Percentiles rank a stretch among this genome's conserved stretches.
These are phyloP conservation scores for Chirona hameri DNA, from an alignment of 2,888 invertebrate genomes.

Conservation along the genomic window DNA sequence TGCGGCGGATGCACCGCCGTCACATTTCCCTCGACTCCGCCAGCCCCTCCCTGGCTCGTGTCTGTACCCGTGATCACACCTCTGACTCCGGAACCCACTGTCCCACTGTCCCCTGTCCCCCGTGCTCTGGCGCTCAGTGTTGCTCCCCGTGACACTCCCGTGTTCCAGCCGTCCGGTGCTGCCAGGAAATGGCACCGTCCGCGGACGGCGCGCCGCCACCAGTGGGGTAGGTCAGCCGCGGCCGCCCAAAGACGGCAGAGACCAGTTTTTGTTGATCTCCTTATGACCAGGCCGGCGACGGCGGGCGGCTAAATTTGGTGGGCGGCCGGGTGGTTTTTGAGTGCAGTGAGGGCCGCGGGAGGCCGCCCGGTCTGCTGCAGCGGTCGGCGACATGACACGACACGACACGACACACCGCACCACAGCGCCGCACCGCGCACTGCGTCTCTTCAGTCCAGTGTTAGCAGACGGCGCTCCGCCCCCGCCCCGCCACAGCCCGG, in stretches of 20 bases:
- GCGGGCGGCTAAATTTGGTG: slow-evolving; percentile 13
- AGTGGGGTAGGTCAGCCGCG: neutral
- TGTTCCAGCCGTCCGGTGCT: no score
- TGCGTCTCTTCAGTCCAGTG: neutral
- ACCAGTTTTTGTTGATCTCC: slow-evolving; percentile 23
- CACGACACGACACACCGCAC: neutral
- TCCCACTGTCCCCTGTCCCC: no score
- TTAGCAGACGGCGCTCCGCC: neutral
- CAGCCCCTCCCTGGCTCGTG: no score
- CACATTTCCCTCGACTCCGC: no score
- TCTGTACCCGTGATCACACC: no score
- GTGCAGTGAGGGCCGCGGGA: neutral
- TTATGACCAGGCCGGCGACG: slow-evolving; percentile 3
- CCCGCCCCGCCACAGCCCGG: no score
- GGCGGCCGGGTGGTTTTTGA: neutral
- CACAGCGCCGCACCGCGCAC: neutral
- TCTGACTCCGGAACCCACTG: no score
- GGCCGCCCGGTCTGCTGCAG: neutral
- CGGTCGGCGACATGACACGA: neutral
- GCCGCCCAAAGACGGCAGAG: neutral
- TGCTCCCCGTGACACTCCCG: no score
- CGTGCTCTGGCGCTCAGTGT: no score
- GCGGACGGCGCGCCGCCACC: neutral
- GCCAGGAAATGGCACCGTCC: no score
- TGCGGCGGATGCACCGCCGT: no score